phyloP scores from a whole-genome alignment of 1,140 invertebrate species.

The Hyphantria cunea region DNA sequence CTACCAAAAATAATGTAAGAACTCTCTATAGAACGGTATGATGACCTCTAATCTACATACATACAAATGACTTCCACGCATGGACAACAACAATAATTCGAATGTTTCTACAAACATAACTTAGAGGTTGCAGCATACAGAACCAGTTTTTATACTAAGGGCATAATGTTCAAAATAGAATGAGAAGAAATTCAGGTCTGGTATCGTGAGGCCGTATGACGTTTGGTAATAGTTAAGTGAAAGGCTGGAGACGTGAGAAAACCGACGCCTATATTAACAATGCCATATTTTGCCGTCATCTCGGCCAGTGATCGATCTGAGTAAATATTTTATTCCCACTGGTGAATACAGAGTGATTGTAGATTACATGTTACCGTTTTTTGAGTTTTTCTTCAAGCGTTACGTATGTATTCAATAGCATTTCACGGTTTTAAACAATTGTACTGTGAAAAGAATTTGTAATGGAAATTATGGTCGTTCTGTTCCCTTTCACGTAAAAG shows the following conservation, averaged over 20 bases:
- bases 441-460: constrained; percentile 14
- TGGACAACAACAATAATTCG: constrained; percentile 74
- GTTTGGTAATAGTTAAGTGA: constrained; percentile 77
- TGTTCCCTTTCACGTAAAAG: neutral
- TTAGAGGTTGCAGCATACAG: neutral
- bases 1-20: constrained; percentile 50
- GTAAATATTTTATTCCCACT: constrained; percentile 70
- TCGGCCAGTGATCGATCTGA: constrained; percentile 72
- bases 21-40: constrained; percentile 60
- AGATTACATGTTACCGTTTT: constrained; percentile 36
- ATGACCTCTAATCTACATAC: constrained; percentile 78
- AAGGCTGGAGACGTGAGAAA: constrained; percentile 76
- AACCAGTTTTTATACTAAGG: neutral
- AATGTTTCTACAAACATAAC: constrained; percentile 42
- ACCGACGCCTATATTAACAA: constrained; percentile 73
- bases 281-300: constrained; percentile 74
- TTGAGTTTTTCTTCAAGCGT: constrained; percentile 10
- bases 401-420: constrained; percentile 16
- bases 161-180: constrained; percentile 27
- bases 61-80: constrained; percentile 76
- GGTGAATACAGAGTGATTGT: constrained; percentile 54
- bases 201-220: constrained; percentile 39
- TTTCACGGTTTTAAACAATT: constrained; percentile 21
- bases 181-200: neutral
- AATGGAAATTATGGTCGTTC: constrained; percentile 10